These are phyloP conservation scores for Porites divaricata DNA, from an alignment of 92 coral and sea anemone genomes.

Conservation along the genomic window DNA sequence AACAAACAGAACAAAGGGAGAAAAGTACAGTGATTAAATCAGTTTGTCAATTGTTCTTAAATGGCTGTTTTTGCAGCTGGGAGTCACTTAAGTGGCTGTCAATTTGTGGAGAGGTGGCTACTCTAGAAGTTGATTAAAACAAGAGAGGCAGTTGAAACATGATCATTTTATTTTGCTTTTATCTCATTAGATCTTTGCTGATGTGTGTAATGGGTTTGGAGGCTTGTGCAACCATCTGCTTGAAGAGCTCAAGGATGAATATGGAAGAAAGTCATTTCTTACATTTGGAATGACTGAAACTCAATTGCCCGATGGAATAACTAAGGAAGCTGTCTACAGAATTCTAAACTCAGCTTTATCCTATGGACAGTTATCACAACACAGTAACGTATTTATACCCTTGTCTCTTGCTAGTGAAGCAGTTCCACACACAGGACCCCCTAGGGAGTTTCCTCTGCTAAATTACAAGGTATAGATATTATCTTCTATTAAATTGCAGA, in stretches of 20 bases:
- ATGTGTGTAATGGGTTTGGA: slow-evolving; percentile 90
- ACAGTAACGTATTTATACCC: slow-evolving; percentile 76
- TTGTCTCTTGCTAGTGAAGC: slow-evolving; percentile 70
- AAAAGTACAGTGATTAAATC: no score
- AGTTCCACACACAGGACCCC: slow-evolving; percentile 65
- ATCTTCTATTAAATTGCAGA: background rate
- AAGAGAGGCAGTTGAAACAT: background rate
- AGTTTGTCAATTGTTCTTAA: no score
- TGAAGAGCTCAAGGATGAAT: slow-evolving; percentile 88
- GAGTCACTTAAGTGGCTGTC: no score
- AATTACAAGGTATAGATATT: slow-evolving; percentile 69
- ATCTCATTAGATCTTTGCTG: slow-evolving; percentile 70
- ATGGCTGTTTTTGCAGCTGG: no score
- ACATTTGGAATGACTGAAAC: slow-evolving; percentile 84
- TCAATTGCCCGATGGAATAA: slow-evolving; percentile 44
- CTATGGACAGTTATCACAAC: slow-evolving; percentile 55
- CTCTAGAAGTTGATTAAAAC: background rate
- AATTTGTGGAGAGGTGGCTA: background rate
- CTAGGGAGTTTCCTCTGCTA: slow-evolving; percentile 76
- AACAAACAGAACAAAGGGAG: no score
- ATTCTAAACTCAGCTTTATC: slow-evolving; percentile 83
- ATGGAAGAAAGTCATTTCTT: slow-evolving; percentile 70
- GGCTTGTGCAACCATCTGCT: slow-evolving; percentile 80
- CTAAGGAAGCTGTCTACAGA: slow-evolving; percentile 59
- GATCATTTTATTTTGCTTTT: background rate